Evolutionary conservation across 1,140 invertebrate genomes (phyloP), one percentile per base, ranked within the genome.

Genomic region (Streblospio benedicti): DNA sequence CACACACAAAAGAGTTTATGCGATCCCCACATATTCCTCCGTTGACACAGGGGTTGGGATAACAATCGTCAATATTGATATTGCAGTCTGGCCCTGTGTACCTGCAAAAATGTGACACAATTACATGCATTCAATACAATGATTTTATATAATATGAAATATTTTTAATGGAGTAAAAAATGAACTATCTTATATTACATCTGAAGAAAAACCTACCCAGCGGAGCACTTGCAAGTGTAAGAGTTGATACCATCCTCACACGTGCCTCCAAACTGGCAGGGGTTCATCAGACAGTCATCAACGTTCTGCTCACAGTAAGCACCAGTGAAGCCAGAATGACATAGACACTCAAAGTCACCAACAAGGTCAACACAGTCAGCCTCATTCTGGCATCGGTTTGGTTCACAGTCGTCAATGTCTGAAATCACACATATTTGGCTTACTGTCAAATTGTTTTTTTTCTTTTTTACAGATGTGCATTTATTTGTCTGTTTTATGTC

Each of bases 251-350:
- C 6, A 49, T 64, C 55, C 28, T 30, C 32, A 59, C 65, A 66
- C 28, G 35, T 53, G 14, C 59, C 65, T 18, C 63, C 63, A 57
- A 64, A 61, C 31, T 27, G 12, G 51, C 64, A 65, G 12, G 59
- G 61, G 16, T 16, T n/a, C 16, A 86, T 85, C 25, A 85, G 78
- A 43, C 84, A 18, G 83, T 83, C 85, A 67, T 47, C 45, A 28
- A 47, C n/a, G 45, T 47, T 47, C 45, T 27, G 30, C 45, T 96
- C 92, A 71, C 93, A 96, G 0, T 92, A 82, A 66, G 89, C 88
- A 2, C 93, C 93, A 0, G 91, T 94, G 92, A 91, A 96, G 0
- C 92, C 93, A 0, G 31, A 83, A 9, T 56, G 33, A 62, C 91
- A 95, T 2, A 71, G 74, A 76, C 91, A 93, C 2, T 86, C 89